Evolutionary conservation across 64 coral and sea anemone species (phyloP).

Genomic region (Pocillopora verrucosa): DNA sequence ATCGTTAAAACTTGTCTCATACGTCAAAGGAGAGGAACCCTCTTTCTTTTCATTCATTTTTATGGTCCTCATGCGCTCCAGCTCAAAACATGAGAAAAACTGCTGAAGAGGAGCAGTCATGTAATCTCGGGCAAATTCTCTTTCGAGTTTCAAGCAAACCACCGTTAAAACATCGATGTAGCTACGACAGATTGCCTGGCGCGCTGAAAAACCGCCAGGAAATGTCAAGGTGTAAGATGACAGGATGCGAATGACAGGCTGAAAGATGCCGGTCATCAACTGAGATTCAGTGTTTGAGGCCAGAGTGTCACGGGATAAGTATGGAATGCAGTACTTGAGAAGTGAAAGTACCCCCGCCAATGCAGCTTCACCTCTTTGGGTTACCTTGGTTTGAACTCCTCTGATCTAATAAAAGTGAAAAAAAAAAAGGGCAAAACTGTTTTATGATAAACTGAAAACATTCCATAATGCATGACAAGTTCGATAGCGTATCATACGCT

Average conservation of each 20-base stretch:
- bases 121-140: constrained; percentile 67
- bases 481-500: too few relatives aligned
- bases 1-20: background rate
- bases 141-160: constrained; percentile 80
- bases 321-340: constrained; percentile 78
- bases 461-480: too few relatives aligned
- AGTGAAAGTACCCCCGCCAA: constrained; percentile 74
- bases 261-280: constrained; percentile 54
- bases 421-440: background rate
- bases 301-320: constrained; percentile 75
- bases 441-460: background rate
- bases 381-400: constrained; percentile 65
- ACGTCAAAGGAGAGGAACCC: background rate
- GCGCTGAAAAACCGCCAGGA: constrained; percentile 71
- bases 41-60: constrained; percentile 45
- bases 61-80: constrained; percentile 66
- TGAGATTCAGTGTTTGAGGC: constrained; percentile 54
- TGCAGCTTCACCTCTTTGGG: constrained; percentile 76
- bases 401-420: constrained; percentile 19
- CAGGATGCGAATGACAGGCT: constrained; percentile 78
- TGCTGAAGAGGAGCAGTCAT: constrained; percentile 73
- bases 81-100: constrained; percentile 91
- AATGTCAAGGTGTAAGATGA: constrained; percentile 85
- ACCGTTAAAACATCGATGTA: constrained; percentile 81
- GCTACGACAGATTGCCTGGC: constrained; percentile 78